phyloP scores from a whole-genome alignment of 2,797 vertebrate species.

The Gymnothorax javanicus region DNA sequence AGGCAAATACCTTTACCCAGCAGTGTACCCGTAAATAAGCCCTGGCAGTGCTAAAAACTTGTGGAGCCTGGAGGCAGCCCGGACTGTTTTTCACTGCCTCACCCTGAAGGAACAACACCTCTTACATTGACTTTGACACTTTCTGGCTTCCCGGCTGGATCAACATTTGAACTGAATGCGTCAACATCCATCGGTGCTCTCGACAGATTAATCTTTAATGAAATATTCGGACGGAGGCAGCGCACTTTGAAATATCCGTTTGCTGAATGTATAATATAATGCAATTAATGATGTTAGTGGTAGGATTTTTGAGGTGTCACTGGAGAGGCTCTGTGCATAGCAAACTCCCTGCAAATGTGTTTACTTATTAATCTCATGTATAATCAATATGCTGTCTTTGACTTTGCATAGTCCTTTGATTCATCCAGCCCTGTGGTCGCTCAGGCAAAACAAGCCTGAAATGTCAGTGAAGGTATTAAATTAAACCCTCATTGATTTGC shows the following conservation, averaged over 20 bases:
- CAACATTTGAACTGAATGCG: not conserved
- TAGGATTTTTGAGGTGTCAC: not conserved
- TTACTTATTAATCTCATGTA: slow-evolving; percentile 11
- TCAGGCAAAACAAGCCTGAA: not conserved
- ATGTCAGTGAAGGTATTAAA: not conserved
- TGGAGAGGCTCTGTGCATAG: not conserved
- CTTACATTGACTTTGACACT: not conserved
- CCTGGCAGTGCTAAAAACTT: not conserved
- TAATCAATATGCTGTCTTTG: slow-evolving; percentile 9
- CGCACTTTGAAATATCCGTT: not conserved
- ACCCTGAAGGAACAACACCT: not conserved
- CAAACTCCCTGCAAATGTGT: not conserved
- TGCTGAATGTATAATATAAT: not conserved
- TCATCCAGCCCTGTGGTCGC: not conserved
- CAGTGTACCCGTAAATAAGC: not conserved
- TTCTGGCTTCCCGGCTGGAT: not conserved
- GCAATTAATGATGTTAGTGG: not conserved
- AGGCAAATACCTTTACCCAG: too few species aligned
- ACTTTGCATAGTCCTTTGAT: not conserved
- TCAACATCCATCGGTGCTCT: not conserved
- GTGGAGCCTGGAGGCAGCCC: not conserved
- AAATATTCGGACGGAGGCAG: not conserved
- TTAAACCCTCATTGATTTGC: not conserved
- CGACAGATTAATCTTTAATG: not conserved
- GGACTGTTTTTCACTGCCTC: not conserved